phyloP scores from a whole-genome alignment of 1,140 invertebrate genomes.

The Sminthurides bifidus region DNA sequence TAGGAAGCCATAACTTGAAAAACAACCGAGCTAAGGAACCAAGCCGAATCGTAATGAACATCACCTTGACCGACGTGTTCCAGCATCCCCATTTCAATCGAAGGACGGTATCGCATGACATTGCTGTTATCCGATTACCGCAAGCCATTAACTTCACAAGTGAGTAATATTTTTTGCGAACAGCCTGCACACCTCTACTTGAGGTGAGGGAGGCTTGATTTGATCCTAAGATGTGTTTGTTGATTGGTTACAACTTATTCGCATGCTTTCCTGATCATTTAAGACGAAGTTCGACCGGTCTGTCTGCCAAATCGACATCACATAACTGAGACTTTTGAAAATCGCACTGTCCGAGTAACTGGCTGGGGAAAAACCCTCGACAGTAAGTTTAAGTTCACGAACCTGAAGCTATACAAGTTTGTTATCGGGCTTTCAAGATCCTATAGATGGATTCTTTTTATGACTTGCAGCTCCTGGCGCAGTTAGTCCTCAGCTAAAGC shows the following conservation, averaged over 20 bases:
- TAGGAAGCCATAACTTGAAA: not conserved
- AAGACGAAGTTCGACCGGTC: constrained; percentile 25
- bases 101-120: constrained; percentile 22
- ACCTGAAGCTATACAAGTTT: too few relatives aligned
- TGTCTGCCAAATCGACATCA: constrained; percentile 27
- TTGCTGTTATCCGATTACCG: constrained; percentile 26
- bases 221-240: not conserved
- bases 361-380: constrained; percentile 29
- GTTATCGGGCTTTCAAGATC: too few relatives aligned
- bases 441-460: not conserved
- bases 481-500: constrained; percentile 14
- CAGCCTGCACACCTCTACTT: not conserved
- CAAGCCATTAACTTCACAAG: constrained; percentile 20
- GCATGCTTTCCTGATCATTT: constrained; percentile 2
- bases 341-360: constrained; percentile 15
- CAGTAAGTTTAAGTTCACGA: too few relatives aligned
- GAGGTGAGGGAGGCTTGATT: not conserved
- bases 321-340: constrained; percentile 11
- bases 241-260: not conserved
- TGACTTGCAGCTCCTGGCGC: not conserved
- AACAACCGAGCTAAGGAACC: constrained; percentile 8
- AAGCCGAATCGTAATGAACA: constrained; percentile 16
- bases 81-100: constrained; percentile 28
- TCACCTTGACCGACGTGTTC: constrained; percentile 16
- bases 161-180: not conserved